phyloP scores from a whole-genome alignment of 2,888 invertebrate genomes.

The Conus canariensis region DNA sequence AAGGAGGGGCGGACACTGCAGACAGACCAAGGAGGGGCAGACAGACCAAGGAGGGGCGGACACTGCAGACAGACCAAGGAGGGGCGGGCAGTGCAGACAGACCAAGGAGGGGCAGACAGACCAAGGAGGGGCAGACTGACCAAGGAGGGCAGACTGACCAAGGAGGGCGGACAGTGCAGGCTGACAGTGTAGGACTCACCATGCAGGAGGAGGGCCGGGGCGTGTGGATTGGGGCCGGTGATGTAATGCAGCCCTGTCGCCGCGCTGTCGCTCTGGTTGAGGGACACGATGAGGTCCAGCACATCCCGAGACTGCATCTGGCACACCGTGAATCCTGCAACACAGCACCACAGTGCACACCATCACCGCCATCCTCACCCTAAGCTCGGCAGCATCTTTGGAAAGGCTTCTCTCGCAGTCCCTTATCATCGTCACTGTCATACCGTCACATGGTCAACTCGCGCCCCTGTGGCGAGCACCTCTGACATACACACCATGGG shows the following conservation, averaged over 20 bases:
- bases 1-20: not conserved
- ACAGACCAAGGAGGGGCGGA: not conserved
- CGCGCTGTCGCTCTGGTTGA: conserved; percentile 44
- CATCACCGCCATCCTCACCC: not conserved
- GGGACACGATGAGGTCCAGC: conserved; percentile 48
- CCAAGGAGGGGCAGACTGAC: too few relatives aligned
- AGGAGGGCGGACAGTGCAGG: not conserved
- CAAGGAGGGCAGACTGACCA: not conserved
- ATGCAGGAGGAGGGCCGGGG: conserved; percentile 46
- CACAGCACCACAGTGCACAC: not conserved
- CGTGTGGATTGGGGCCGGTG: conserved; percentile 47
- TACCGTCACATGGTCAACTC: too few relatives aligned
- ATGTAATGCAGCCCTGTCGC: conserved; percentile 48
- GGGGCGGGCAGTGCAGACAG: not conserved
- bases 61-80: not conserved
- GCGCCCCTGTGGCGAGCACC: too few relatives aligned
- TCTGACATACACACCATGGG: too few relatives aligned
- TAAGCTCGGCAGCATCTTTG: not conserved
- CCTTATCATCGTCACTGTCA: too few relatives aligned
- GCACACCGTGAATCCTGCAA: conserved; percentile 22
- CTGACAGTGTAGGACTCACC: conserved; percentile 30
- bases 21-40: not conserved
- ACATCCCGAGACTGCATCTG: conserved; percentile 43
- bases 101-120: not conserved
- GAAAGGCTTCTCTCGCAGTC: too few relatives aligned